A percentile compares a stretch with the other conserved stretches of the same genome.
These are phyloP conservation scores for Lanistes nyassanus DNA, from an alignment of 1,140 invertebrate genomes.

Conservation along the genomic window DNA sequence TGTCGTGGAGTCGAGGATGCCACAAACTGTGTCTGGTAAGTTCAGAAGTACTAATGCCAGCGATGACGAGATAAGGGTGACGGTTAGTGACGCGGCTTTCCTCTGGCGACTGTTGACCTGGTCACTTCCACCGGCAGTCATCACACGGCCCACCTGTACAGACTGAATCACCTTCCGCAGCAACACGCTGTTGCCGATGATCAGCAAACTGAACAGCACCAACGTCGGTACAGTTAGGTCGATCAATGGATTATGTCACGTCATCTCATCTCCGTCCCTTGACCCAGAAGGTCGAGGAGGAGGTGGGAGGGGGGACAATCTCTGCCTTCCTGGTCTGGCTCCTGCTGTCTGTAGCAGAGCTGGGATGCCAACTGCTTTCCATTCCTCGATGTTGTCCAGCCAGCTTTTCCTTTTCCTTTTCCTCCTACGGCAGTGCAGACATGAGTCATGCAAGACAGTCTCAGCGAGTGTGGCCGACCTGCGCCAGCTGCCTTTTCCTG, in stretches of 20 bases:
- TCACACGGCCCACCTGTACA: not conserved
- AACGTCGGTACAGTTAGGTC: not conserved
- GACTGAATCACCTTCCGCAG: not conserved
- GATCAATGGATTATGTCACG: not conserved
- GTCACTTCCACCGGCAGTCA: not conserved
- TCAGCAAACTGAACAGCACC: not conserved
- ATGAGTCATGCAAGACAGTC: too few relatives aligned
- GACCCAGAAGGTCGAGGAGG: too few relatives aligned
- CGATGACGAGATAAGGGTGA: not conserved
- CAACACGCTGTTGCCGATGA: not conserved
- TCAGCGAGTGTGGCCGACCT: too few relatives aligned
- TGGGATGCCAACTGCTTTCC: too few relatives aligned
- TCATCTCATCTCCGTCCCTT: too few relatives aligned
- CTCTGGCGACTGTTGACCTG: not conserved
- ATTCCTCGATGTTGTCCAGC: too few relatives aligned
- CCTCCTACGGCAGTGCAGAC: too few relatives aligned
- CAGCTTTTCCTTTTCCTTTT: too few relatives aligned
- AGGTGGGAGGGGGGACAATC: too few relatives aligned
- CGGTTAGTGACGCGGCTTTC: conserved; percentile 7
- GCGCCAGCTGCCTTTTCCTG: too few relatives aligned
- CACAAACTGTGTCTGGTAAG: not conserved
- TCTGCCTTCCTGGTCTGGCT: too few relatives aligned
- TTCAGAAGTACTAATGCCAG: not conserved
- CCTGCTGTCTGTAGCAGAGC: too few relatives aligned
- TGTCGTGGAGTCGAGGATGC: not conserved